Evolutionary conservation across 2,888 invertebrate genomes (phyloP).

Genomic region (Acrobasis consociella): DNA sequence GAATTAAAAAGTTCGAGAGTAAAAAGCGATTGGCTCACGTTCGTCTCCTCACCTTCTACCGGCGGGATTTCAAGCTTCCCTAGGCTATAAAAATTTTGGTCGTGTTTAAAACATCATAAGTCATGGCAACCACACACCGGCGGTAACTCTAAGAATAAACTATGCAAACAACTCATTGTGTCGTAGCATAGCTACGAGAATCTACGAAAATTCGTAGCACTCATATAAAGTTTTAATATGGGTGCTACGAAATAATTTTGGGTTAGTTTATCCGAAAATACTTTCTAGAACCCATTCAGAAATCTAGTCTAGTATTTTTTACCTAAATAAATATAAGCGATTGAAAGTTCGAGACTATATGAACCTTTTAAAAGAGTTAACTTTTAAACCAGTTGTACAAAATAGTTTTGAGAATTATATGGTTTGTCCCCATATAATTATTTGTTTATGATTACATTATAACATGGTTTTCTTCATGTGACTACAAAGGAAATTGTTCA

Average conservation of each 20-base stretch:
- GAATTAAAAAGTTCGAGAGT: constrained; percentile 39
- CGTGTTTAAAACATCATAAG: not conserved
- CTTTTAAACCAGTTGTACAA: no score
- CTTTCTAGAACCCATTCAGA: no score
- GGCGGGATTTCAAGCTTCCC: not conserved
- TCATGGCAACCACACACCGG: not conserved
- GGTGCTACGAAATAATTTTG: no score
- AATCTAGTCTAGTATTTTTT: no score
- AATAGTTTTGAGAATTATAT: not conserved
- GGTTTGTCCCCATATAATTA: no score
- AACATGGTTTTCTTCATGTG: not conserved
- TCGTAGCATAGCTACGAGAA: constrained; percentile 29
- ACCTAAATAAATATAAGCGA: no score
- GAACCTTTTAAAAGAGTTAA: no score
- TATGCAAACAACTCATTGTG: not conserved
- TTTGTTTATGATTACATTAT: not conserved
- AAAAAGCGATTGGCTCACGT: constrained; percentile 36
- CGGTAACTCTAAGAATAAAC: not conserved
- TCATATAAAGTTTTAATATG: not conserved
- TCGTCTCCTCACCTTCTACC: constrained; percentile 27
- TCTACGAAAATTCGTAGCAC: constrained; percentile 28
- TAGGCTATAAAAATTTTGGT: not conserved
- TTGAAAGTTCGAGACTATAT: no score
- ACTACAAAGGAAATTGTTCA: not conserved
- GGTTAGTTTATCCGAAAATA: no score